A percentile compares a stretch with the other conserved stretches of the same genome.
Conservation (phyloP, 2,888 invertebrate genomes). For the Griposia aprilina region DNA sequence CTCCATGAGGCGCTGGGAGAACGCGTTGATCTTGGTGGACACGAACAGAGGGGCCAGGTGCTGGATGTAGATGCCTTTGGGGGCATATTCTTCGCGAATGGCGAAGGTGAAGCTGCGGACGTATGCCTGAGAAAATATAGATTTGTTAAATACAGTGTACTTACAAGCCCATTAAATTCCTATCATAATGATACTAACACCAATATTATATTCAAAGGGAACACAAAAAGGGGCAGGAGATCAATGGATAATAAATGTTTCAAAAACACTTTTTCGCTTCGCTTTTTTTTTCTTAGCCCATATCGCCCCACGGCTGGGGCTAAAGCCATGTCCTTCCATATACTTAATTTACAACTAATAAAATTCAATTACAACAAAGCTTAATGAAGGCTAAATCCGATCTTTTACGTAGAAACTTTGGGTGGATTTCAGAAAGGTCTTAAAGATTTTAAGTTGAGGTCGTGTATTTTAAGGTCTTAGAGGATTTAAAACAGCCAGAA, state of each 20-base stretch:
- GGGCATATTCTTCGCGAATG: constrained; percentile 94
- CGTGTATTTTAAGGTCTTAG: too few species aligned
- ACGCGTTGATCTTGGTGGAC: constrained; percentile 97
- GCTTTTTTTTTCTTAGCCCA: not conserved
- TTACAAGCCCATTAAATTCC: not conserved
- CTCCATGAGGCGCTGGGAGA: constrained; percentile 93
- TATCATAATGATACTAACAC: too few species aligned
- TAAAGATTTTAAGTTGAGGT: not conserved
- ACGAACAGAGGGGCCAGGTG: constrained; percentile 97
- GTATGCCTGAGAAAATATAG: constrained; percentile 90
- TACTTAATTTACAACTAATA: not conserved
- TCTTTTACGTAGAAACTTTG: not conserved
- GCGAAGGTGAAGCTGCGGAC: constrained; percentile 94
- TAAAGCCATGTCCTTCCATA: too few species aligned
- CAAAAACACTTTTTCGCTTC: not conserved
- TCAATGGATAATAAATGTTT: not conserved
- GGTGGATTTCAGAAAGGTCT: not conserved
- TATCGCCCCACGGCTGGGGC: too few species aligned
- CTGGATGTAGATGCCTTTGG: constrained; percentile 95
- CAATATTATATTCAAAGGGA: not conserved
- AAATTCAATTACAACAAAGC: not conserved
- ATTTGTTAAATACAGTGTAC: not conserved
- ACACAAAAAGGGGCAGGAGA: not conserved
- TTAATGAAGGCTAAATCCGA: not conserved
- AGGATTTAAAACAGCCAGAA: too few species aligned